Base-by-base conservation (phyloP, 2,888 invertebrate genomes). In the Drosophila atripex region DNA sequence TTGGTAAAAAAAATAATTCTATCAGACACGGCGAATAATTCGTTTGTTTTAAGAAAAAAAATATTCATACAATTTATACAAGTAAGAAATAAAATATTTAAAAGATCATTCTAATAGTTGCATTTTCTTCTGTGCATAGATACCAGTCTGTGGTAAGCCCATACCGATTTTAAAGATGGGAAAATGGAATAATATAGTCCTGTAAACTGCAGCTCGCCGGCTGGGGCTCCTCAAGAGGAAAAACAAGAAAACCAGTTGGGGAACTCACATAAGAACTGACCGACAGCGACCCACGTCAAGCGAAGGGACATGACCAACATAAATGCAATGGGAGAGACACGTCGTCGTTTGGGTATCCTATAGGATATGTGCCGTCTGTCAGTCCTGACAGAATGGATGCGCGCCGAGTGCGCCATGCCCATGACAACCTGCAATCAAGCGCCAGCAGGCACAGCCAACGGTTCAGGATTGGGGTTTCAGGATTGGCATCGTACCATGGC, bases 401-500 rank as follows among this genome's bases (percentile, higher is more conserved):
- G 55, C 73, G 66, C 43, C 38, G 54, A 61, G 76, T 51, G 73
- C 63, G 65, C 64, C 78, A 45, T 21, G 28, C 52, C 52, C 64
- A 73, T 88, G 88, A 88, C 88, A 85, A 88, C 85, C 86, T 88
- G 86, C 80, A 85, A 85, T 85, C 83, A 85, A 80, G 71, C 79
- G 76, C 76, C 83, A 70, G 60, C 69, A 41, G 53, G 61, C 71
- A 53, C 38, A 30, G 60, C 47, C 71, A 60, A 39, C 43, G 35
- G 45, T 52, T 52, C 16, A 41, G 43, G 57, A 60, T 68, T 60
- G 66, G 50, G 39, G n/a, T n/a, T 52, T 52, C 16, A 41, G 43
- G 57, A 60, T 68, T 60, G 66, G 50, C 18, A 41, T 55, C 23
- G 52, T 51, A 58, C 49, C 66, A 55, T 18, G 38, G 43, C 59